Evolutionary conservation across 2,113 vertebrate genomes (phyloP), one percentile per base, ranked within the genome.

Genomic region (Scomber japonicus): DNA sequence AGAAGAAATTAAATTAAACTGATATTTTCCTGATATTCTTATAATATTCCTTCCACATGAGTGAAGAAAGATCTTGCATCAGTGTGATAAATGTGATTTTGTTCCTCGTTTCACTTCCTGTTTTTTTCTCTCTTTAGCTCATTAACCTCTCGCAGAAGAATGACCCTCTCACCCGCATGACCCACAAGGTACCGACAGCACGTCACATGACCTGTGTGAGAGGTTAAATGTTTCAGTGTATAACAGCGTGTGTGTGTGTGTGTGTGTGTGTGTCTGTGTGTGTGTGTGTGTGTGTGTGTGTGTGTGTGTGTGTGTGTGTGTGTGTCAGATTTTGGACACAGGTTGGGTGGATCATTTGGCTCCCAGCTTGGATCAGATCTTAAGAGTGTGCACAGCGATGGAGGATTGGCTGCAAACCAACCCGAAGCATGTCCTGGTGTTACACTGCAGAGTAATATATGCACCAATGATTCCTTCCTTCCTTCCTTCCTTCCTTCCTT

Each of bases 111-210:
- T 40, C 8, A 40, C 8, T 40, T 9, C 9, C 15, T 40, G 3
- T 46, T 15, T 44, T 63, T 40, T 50, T 24, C 60, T 66, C 77
- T 80, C 27, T 68, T 72, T 79, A 99, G 97, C 93, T 99, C n/a
- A 88, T 99, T 78, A 99, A 98, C 84, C 93, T 99, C 63, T 97
- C 97, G 3, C 95, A 96, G 71, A 97, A 93, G 88, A 95, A 93
- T 11, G 92, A 95, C 9, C 92, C 95, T 35, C 95, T 99, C 35
- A 80, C 92, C 3, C 95, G 92, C 72, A 95, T 97, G 84, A 97
- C 95, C 85, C 93, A 95, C 75, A 97, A 96, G 97, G 97, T 98
- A 96, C 77, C 1, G 11, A 31, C 17, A 13, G 12, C 21, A 0
- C 30, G 11, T 31, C 19, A 48, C 44, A 24, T 30, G 14, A 14